phyloP scores from a whole-genome alignment of 1,140 invertebrate genomes.

The Fopius arisanus region DNA sequence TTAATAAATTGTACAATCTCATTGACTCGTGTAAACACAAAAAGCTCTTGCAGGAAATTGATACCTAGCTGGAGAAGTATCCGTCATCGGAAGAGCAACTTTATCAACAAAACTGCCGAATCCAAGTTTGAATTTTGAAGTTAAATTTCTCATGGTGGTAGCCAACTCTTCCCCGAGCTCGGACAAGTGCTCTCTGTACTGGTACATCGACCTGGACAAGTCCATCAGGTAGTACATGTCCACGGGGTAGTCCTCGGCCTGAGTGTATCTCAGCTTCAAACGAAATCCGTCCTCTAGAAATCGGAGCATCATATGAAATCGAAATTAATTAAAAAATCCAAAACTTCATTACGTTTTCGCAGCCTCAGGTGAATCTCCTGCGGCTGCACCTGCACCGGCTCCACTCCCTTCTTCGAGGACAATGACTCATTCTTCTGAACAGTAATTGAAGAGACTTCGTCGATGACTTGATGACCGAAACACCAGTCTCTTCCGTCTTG shows the following conservation, averaged over 20 bases:
- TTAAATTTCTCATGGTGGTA: slow-evolving; percentile 76
- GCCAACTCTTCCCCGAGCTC: slow-evolving; percentile 72
- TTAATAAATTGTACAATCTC: too few species aligned
- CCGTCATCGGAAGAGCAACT: slow-evolving; percentile 81
- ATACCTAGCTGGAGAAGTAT: slow-evolving; percentile 67
- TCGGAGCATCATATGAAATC: neutral
- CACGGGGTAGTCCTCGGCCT: slow-evolving; percentile 83
- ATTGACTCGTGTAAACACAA: too few species aligned
- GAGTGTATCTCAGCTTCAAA: slow-evolving; percentile 60
- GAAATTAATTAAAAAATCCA: neutral
- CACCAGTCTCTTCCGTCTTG: slow-evolving; percentile 41
- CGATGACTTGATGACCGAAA: slow-evolving; percentile 26
- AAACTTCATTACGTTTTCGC: slow-evolving; percentile 38
- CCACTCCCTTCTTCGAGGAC: slow-evolving; percentile 33
- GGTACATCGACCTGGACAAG: slow-evolving; percentile 80
- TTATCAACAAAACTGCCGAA: slow-evolving; percentile 93
- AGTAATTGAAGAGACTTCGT: slow-evolving; percentile 20
- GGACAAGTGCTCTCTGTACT: slow-evolving; percentile 74
- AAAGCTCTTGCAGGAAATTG: slow-evolving; percentile 15
- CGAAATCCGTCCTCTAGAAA: slow-evolving; percentile 43
- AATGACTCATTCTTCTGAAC: slow-evolving; percentile 38
- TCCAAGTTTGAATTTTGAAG: slow-evolving; percentile 82
- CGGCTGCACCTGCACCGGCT: slow-evolving; percentile 47
- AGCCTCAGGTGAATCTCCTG: slow-evolving; percentile 43
- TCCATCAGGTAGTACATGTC: slow-evolving; percentile 92